Evolutionary conservation across 2,797 vertebrate genomes (phyloP).

Genomic region (Lepilemur septentrionalis): DNA sequence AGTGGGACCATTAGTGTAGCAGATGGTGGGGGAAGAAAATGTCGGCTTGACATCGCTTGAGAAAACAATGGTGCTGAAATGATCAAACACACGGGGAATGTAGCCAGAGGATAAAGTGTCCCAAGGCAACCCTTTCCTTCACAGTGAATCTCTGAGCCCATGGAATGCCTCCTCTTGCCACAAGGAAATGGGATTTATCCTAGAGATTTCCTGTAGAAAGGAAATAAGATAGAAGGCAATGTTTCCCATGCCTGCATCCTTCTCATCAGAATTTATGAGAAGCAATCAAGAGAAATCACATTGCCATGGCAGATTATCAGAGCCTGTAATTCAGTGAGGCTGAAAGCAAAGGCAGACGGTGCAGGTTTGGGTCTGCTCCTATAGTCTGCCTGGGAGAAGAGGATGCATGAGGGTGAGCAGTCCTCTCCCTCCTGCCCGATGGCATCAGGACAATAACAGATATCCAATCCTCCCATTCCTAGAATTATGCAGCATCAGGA

Average conservation of each 20-base stretch:
- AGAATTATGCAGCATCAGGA: background rate
- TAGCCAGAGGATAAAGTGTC: constrained; percentile 59
- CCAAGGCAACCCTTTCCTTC: constrained; percentile 49
- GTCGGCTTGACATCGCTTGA: constrained; percentile 40
- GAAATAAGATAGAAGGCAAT: constrained; percentile 56
- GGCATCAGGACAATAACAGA: background rate
- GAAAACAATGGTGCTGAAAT: constrained; percentile 45
- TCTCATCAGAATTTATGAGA: constrained; percentile 69
- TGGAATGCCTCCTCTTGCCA: constrained; percentile 26
- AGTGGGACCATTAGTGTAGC: constrained; percentile 40
- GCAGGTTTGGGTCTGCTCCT: background rate
- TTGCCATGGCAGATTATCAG: constrained; percentile 52
- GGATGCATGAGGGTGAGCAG: background rate
- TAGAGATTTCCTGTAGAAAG: constrained; percentile 55
- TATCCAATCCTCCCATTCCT: background rate
- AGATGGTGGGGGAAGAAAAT: constrained; percentile 39
- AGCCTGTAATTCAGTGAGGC: constrained; percentile 44
- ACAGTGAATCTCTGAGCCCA: background rate
- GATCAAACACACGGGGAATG: constrained; percentile 54
- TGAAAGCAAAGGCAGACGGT: background rate
- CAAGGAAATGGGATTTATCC: background rate
- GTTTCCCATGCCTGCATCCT: constrained; percentile 47
- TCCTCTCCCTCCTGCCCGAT: background rate
- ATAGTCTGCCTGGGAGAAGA: background rate
- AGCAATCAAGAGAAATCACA: constrained; percentile 64